A percentile compares a stretch with the other conserved stretches of the same genome.
Evolutionary conservation across 2,797 vertebrate species (phyloP).

Genomic region (Glyptemys insculpta): DNA sequence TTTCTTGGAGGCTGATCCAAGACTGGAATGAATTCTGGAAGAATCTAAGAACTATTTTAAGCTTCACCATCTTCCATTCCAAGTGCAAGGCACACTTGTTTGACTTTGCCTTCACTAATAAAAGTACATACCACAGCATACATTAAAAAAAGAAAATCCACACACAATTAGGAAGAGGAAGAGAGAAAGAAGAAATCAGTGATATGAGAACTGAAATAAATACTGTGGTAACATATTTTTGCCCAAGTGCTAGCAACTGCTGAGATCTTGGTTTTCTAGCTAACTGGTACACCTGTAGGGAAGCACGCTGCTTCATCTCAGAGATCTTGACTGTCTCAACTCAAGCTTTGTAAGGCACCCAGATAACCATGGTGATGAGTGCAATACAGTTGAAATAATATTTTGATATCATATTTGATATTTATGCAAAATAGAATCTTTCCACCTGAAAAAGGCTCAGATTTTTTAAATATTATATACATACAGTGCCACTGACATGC

Average conservation of each 20-base stretch:
- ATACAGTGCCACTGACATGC: neutral
- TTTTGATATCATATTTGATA: neutral
- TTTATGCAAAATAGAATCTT: neutral
- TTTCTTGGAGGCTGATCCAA: neutral
- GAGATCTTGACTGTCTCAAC: neutral
- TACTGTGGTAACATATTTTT: neutral
- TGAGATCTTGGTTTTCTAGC: neutral
- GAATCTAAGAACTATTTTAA: neutral
- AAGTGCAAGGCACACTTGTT: neutral
- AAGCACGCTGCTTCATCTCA: neutral
- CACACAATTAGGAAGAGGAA: neutral
- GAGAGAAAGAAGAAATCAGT: neutral
- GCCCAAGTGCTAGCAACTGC: neutral
- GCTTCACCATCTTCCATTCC: neutral
- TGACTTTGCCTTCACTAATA: neutral
- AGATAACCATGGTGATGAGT: neutral
- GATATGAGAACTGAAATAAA: neutral
- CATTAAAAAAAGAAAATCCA: neutral
- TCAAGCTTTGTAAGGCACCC: neutral
- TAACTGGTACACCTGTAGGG: neutral
- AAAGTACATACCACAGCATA: neutral
- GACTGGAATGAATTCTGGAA: neutral
- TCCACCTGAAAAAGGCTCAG: neutral
- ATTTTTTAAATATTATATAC: neutral
- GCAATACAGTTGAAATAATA: neutral